Conservation (phyloP, 2,888 invertebrate species). For the Acleris sparsana region DNA sequence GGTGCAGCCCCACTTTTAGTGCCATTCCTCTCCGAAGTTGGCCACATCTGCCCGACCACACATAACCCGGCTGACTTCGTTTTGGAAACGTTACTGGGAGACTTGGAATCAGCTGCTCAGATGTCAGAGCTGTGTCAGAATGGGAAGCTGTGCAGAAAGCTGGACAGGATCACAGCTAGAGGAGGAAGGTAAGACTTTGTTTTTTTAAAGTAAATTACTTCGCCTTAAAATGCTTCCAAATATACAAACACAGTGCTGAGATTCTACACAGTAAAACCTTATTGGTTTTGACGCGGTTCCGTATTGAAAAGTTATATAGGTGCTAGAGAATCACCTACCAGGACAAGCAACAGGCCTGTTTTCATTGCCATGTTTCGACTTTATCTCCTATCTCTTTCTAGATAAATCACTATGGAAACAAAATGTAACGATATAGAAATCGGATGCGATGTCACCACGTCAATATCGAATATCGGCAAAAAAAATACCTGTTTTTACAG, state of each 20-base stretch:
- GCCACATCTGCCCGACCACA: constrained; percentile 88
- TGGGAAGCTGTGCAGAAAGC: constrained; percentile 67
- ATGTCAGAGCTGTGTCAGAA: constrained; percentile 72
- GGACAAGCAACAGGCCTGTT: no score
- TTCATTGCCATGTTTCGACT: no score
- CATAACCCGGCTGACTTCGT: constrained; percentile 92
- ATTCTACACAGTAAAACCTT: no score
- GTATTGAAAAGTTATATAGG: no score
- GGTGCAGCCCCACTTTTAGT: constrained; percentile 88
- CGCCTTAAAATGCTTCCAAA: no score
- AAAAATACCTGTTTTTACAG: no score
- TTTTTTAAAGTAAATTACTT: no score
- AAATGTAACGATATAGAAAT: background rate
- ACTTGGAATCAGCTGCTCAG: constrained; percentile 60
- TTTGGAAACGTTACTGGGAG: constrained; percentile 65
- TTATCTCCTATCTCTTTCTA: no score
- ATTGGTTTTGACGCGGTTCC: no score
- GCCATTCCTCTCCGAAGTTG: constrained; percentile 86
- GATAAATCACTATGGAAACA: background rate
- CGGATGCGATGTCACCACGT: background rate
- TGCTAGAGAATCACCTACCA: no score
- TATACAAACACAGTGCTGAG: no score
- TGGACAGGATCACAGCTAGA: constrained; percentile 62
- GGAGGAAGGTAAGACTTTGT: constrained; percentile 63
- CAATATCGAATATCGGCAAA: background rate